A percentile compares a stretch with the other conserved stretches of the same genome.
These are phyloP conservation scores for Stichodactyla helianthus DNA, from an alignment of 64 coral and sea anemone species.

Conservation along the genomic window DNA sequence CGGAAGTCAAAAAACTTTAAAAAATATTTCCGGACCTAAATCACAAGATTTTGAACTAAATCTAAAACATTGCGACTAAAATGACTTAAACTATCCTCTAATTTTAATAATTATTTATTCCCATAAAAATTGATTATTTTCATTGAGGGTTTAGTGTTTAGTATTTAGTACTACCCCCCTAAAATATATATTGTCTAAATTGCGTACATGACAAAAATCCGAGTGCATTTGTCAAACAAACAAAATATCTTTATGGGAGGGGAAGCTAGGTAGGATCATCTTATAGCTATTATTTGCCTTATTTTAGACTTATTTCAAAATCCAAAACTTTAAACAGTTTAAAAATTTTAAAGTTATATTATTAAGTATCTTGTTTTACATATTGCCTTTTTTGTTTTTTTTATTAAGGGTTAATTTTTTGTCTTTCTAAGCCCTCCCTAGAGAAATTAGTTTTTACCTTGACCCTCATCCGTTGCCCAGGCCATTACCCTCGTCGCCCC, in stretches of 20 bases:
- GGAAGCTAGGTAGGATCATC: neutral
- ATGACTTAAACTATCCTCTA: neutral
- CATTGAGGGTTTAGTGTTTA: neutral
- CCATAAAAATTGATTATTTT: neutral
- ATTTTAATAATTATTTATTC: neutral
- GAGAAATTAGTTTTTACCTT: neutral
- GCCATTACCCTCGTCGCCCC: neutral
- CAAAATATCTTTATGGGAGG: neutral
- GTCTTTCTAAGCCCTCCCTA: neutral
- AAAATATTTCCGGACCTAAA: neutral
- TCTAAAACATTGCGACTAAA: neutral
- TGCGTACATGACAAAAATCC: neutral
- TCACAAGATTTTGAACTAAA: neutral
- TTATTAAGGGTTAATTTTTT: neutral
- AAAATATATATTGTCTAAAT: neutral
- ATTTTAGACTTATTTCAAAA: neutral
- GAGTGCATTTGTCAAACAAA: neutral
- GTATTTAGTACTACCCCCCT: neutral
- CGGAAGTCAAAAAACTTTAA: neutral
- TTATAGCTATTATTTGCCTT: neutral
- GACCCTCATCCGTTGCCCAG: neutral
- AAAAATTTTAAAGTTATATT: neutral
- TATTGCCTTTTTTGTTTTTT: neutral
- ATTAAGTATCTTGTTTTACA: neutral
- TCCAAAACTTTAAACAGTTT: neutral